phyloP scores from a whole-genome alignment of 2,113 vertebrate genomes.

The Crotalus horridus region DNA sequence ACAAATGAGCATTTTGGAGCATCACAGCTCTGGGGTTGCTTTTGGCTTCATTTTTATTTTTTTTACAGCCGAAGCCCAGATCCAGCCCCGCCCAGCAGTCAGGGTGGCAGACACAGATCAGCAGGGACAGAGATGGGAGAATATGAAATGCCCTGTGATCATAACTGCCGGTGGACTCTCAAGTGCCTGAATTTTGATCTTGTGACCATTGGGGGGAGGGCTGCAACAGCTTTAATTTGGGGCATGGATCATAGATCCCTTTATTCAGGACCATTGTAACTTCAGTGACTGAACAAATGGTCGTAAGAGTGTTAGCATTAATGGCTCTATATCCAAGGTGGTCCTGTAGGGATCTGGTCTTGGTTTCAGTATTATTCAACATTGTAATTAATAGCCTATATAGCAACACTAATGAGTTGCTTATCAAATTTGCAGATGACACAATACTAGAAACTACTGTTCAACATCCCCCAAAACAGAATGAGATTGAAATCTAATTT shows the following conservation, averaged over 20 bases:
- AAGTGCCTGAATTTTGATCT: neutral
- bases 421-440: neutral
- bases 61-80: no score
- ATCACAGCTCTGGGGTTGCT: no score
- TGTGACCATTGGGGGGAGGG: neutral
- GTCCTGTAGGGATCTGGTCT: neutral
- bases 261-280: neutral
- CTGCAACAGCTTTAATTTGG: no score
- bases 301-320: neutral
- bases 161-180: no score
- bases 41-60: no score
- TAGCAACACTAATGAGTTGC: neutral
- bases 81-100: no score
- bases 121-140: no score
- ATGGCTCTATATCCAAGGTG: neutral
- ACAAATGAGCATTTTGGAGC: no score
- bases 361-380: neutral
- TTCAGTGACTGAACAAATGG: neutral
- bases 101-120: no score
- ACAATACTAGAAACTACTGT: neutral
- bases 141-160: no score
- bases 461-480: neutral
- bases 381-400: neutral
- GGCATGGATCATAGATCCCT: neutral
- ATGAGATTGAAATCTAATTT: neutral